These are phyloP conservation scores for Colostygia pectinataria DNA, from an alignment of 2,888 invertebrate genomes.

Conservation along the genomic window DNA sequence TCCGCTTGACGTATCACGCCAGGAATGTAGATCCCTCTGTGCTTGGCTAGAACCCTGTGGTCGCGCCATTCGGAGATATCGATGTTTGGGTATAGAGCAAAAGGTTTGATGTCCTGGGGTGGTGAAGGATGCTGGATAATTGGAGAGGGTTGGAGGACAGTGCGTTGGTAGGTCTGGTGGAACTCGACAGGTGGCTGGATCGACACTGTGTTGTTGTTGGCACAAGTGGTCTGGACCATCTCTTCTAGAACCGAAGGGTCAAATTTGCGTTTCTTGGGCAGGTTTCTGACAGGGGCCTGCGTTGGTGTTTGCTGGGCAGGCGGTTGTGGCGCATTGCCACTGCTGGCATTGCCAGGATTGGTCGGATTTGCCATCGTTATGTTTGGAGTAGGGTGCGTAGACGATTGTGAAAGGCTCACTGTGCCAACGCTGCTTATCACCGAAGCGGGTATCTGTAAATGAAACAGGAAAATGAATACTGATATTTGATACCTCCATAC, in stretches of 20 bases:
- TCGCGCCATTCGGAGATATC: conserved; percentile 97
- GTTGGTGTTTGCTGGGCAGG: conserved; percentile 69
- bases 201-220: conserved; percentile 64
- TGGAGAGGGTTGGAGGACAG: conserved; percentile 64
- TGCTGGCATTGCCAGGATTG: conserved; percentile 68
- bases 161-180: conserved; percentile 54
- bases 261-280: conserved; percentile 97
- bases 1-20: conserved; percentile 92
- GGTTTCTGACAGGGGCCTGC: conserved; percentile 86
- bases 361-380: conserved; percentile 76
- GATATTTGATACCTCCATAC: conserved; percentile 2
- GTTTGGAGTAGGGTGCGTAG: conserved; percentile 64
- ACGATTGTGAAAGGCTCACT: conserved; percentile 76
- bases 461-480: conserved; percentile 19
- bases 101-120: conserved; percentile 79
- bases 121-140: conserved; percentile 79
- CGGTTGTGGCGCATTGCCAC: conserved; percentile 53
- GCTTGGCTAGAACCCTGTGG: conserved; percentile 94
- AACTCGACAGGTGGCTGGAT: conserved; percentile 57
- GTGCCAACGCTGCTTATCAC: conserved; percentile 84
- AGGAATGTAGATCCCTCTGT: conserved; percentile 91
- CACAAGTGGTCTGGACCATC: conserved; percentile 76
- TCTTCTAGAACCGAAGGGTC: conserved; percentile 91
- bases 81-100: conserved; percentile 83
- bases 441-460: conserved; percentile 80